Base-by-base conservation (phyloP, 2,113 vertebrate species). In the Chionodraco myersi region DNA sequence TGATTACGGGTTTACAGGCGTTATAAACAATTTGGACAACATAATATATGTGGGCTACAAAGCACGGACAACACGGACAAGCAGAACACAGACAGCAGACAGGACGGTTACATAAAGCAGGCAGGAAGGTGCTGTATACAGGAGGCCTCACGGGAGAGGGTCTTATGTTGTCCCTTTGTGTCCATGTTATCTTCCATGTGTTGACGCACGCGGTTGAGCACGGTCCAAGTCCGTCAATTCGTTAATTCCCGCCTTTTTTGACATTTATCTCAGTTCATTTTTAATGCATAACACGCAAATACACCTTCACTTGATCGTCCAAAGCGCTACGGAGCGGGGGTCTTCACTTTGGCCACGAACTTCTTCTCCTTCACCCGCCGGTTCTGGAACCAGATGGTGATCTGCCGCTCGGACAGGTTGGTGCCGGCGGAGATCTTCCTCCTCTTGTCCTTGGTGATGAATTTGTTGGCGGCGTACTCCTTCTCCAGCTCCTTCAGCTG, bases 321-420 rank as follows among this genome's bases (percentile, higher is more conserved):
- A 58, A 9, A 47, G 36, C 23, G 23, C 61, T 95, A 97, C 0
- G 92, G 94, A 65, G 94, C 92, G 84, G 72, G 84, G 91, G 18
- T 94, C 90, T 98, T 98, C 76, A 97, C 95, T 95, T 98, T 98
- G 89, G 96, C 94, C 15, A 96, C 94, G 70, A 97, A 96, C 89
- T 99, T 99, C 90, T 99, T 99, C 93, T 99, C 97, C 77, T 99
- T 99, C 54, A 98, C 97, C 66, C 97, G 79, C 80, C 97, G 89
- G 91, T 98, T 99, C 85, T 99, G 97, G 95, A 99, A 99, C 97
- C 97, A 99, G 89, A 99, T 99, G 86, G 97, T 98, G 88, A 99
- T 97, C 88, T 99, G 97, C 30, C 97, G 93, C 92, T 99, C 97
- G 0, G 95, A 97, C 61, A 99, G 95, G 90, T 95, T 97, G 92